These are phyloP conservation scores for Microchrysa polita DNA, from an alignment of 2,888 invertebrate genomes.

Conservation along the genomic window DNA sequence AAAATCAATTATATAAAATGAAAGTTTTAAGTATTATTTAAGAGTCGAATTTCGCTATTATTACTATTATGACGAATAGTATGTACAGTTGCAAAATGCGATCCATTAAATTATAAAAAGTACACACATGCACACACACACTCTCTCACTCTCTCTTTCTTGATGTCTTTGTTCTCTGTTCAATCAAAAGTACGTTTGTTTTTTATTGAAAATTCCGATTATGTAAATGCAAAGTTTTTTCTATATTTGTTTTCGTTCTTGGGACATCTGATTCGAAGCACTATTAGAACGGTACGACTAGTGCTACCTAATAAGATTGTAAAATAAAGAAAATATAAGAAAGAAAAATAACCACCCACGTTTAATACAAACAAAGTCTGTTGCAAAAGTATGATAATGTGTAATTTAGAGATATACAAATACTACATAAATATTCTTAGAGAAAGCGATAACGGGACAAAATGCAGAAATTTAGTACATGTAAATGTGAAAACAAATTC, in stretches of 20 bases:
- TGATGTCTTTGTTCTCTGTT: slow-evolving; percentile 15
- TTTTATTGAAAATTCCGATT: slow-evolving; percentile 20
- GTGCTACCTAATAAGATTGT: slow-evolving; percentile 24
- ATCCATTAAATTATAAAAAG: slow-evolving; percentile 12
- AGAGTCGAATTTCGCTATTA: slow-evolving; percentile 11
- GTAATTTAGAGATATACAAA: slow-evolving; percentile 27
- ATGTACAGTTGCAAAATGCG: slow-evolving; percentile 32
- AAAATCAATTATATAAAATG: not conserved
- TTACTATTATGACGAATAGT: not conserved
- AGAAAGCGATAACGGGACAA: not conserved
- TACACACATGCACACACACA: no score
- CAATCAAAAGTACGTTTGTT: slow-evolving; percentile 6
- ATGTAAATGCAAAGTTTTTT: slow-evolving; percentile 6
- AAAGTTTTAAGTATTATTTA: slow-evolving; percentile 19
- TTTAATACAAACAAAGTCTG: not conserved
- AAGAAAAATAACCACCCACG: not conserved
- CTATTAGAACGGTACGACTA: slow-evolving; percentile 19
- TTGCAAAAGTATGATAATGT: slow-evolving; percentile 10
- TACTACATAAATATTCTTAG: slow-evolving; percentile 24
- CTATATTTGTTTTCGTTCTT: slow-evolving; percentile 4
- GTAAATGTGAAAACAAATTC: not conserved
- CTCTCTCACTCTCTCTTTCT: no score
- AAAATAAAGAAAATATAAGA: slow-evolving; percentile 13
- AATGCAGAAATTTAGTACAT: slow-evolving; percentile 6
- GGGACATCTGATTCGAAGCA: slow-evolving; percentile 21